Percentiles rank a stretch among this genome's conserved stretches.
Conservation (phyloP, 2,888 invertebrate species). For the Pheosia tremula region DNA sequence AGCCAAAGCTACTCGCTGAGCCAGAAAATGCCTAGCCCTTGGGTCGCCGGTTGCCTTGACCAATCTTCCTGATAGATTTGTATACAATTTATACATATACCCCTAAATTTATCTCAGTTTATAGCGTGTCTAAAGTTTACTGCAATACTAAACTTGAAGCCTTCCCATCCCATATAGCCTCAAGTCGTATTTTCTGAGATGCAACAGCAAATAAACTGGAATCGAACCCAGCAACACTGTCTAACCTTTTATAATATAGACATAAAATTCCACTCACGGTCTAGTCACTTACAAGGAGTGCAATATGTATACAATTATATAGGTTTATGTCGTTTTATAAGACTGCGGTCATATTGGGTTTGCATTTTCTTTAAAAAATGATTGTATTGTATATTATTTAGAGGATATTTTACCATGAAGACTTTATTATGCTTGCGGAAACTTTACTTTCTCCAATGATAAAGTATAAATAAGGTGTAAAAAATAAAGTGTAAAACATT, state of each 20-base stretch:
- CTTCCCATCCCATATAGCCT: not conserved
- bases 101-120: not conserved
- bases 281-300: slow-evolving; percentile 30
- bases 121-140: not conserved
- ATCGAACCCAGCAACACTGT: slow-evolving; percentile 16
- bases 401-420: too few species aligned
- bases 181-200: slow-evolving; percentile 1
- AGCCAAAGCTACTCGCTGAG: too few species aligned
- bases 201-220: not conserved
- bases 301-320: slow-evolving; percentile 21
- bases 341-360: slow-evolving; percentile 11
- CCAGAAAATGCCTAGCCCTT: too few species aligned
- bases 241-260: slow-evolving; percentile 17
- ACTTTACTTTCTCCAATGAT: too few species aligned
- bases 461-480: too few species aligned
- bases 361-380: too few species aligned
- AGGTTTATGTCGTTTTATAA: slow-evolving; percentile 21
- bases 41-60: too few species aligned
- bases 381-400: too few species aligned
- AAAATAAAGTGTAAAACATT: too few species aligned
- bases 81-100: too few species aligned
- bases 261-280: slow-evolving; percentile 32
- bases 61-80: too few species aligned
- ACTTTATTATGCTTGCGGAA: too few species aligned
- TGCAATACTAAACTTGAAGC: not conserved